Evolutionary conservation across 2,888 invertebrate genomes (phyloP).

Genomic region (Ennomos quercinarius): DNA sequence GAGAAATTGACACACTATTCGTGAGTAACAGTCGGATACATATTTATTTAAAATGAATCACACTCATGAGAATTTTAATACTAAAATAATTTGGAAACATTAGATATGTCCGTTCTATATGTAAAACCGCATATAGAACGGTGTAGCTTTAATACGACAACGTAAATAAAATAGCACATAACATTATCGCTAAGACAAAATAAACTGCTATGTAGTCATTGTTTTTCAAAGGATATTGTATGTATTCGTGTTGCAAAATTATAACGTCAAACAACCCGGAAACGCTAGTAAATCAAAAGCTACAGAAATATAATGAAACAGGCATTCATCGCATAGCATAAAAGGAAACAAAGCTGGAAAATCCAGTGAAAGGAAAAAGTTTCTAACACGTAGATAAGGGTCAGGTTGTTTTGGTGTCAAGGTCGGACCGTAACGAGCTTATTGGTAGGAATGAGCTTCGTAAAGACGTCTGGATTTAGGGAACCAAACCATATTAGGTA

Average conservation of each 20-base stretch:
- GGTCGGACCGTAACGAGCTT: constrained; percentile 26
- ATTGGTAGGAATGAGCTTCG: constrained; percentile 12
- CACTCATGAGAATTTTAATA: too few relatives aligned
- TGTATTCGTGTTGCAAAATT: constrained; percentile 24
- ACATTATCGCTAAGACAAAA: neutral
- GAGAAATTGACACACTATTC: too few relatives aligned
- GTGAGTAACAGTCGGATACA: too few relatives aligned
- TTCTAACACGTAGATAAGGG: constrained; percentile 22
- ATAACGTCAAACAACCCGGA: constrained; percentile 19
- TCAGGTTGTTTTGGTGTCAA: constrained; percentile 32
- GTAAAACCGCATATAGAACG: too few relatives aligned
- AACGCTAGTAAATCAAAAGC: constrained; percentile 29
- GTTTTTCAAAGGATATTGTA: constrained; percentile 21
- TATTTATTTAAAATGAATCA: too few relatives aligned
- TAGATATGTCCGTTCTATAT: too few relatives aligned
- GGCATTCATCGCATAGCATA: constrained; percentile 25
- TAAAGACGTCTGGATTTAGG: constrained; percentile 18
- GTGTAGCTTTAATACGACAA: too few relatives aligned
- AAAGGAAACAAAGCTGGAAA: constrained; percentile 27
- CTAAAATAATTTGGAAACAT: neutral
- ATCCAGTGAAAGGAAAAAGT: constrained; percentile 31
- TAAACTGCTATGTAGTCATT: too few relatives aligned
- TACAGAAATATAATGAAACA: constrained; percentile 27
- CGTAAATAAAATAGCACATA: neutral
- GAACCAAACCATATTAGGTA: neutral